Evolutionary conservation across 2,888 invertebrate species (phyloP).

Genomic region (Troides oblongomaculatus): DNA sequence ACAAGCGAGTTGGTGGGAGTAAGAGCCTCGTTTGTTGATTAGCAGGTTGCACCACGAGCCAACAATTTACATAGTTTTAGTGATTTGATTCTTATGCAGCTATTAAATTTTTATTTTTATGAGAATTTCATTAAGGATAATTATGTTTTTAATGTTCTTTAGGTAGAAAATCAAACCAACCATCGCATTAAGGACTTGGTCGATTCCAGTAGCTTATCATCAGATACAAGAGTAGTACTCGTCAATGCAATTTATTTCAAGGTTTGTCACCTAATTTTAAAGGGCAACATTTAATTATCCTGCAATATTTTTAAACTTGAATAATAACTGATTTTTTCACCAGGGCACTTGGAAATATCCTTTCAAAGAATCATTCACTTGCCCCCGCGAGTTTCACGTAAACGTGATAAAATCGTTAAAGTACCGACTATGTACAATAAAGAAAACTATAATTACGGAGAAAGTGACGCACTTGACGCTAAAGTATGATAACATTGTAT

Average conservation of each 20-base stretch:
- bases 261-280: conserved; percentile 48
- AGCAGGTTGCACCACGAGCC: no score
- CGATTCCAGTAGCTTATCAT: conserved; percentile 66
- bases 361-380: conserved; percentile 81
- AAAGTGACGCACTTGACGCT: conserved; percentile 55
- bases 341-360: conserved; percentile 83
- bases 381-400: conserved; percentile 82
- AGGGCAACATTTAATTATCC: neutral
- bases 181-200: conserved; percentile 80
- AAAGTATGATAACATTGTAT: conserved; percentile 22
- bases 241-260: conserved; percentile 94
- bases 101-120: neutral
- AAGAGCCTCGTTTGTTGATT: no score
- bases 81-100: neutral
- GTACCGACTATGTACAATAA: conserved; percentile 85
- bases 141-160: conserved; percentile 1
- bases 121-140: neutral
- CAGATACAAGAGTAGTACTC: conserved; percentile 82
- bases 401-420: conserved; percentile 73
- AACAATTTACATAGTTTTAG: no score
- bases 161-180: conserved; percentile 71
- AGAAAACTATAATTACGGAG: conserved; percentile 61
- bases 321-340: neutral
- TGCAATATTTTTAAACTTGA: neutral
- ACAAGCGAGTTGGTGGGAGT: no score